Evolutionary conservation across 2,888 invertebrate species (phyloP).

Genomic region (Panopea generosa): DNA sequence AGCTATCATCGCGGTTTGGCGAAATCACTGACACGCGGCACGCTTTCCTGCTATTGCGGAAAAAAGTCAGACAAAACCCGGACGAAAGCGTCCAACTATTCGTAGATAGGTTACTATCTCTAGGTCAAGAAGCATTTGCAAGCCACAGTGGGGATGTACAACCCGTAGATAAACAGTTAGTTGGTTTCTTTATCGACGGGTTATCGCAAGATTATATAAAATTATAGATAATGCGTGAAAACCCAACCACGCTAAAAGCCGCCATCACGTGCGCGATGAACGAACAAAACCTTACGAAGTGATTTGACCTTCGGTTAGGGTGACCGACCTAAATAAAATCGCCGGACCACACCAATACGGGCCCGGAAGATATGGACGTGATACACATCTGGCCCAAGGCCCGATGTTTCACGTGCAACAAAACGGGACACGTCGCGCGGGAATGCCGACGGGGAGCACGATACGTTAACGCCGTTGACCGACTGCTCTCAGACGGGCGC

Average conservation of each 20-base stretch:
- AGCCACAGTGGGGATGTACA: not conserved
- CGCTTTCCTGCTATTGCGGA: conserved; percentile 12
- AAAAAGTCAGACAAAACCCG: conserved; percentile 9
- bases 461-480: too few relatives aligned
- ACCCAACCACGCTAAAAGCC: conserved; percentile 18
- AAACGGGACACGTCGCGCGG: too few relatives aligned
- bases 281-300: conserved; percentile 23
- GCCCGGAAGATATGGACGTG: too few relatives aligned
- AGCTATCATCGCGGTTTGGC: not conserved
- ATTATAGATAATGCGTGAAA: conserved; percentile 11
- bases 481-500: too few relatives aligned
- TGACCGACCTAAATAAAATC: too few relatives aligned
- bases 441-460: too few relatives aligned
- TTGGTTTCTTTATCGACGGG: conserved; percentile 13
- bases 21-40: conserved; percentile 10
- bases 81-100: conserved; percentile 11
- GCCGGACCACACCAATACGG: too few relatives aligned
- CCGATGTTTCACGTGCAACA: too few relatives aligned
- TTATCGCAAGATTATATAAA: conserved; percentile 5
- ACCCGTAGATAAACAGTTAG: conserved; percentile 6
- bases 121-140: conserved; percentile 19
- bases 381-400: too few relatives aligned
- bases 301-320: not conserved
- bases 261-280: conserved; percentile 1
- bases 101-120: conserved; percentile 16